Base-by-base conservation (phyloP, 2,888 invertebrate species). In the Caenorhabditis sinica region DNA sequence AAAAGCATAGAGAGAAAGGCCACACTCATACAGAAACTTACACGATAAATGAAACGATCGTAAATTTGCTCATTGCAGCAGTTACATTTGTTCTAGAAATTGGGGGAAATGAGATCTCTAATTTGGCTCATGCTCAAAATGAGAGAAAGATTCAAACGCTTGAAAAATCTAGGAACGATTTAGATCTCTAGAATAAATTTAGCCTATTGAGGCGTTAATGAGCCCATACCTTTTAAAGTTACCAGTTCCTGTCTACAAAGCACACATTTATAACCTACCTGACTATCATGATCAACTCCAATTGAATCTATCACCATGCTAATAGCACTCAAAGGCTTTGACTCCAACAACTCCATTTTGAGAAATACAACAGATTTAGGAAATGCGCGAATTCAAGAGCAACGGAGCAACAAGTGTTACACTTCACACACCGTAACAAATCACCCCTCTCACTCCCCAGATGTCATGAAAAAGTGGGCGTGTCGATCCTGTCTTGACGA, bases 241-340 rank as follows among this genome's bases (percentile, higher is more conserved):
- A 33, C 33, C 25, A 56, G 9, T 25, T 56, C 25, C 25, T 25
- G 6, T 25, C 25, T 28, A 9, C 53, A 33, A 15, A 40, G 2
- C 13, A 40, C 15, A 13, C 20, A n/a, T 17, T 3, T 0, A 20
- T 40, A 2, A 69, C 75, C n/a, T n/a, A 85, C 84, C 84, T 85
- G 84, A 40, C 49, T 71, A n/a, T 85, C 81, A 61, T 71, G 66
- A 56, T 89, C 89, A 20, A 86, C 82, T 11, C 90, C 90, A 53
- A 90, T 90, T 11, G 89, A 88, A 20, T 90, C 89, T 65, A 90
- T 85, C 1, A 90, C 90, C 77, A 89, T 87, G 9, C 89, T 89
- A 56, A 90, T 90, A 4, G 90, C 90, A 20, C 85, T 86, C 13
- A 90, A 83, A 53, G 85, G 83, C 36, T 86, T 88, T 28, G 82